Conservation (phyloP, 23 tunicate genomes). For the Halocynthia aurantium region DNA sequence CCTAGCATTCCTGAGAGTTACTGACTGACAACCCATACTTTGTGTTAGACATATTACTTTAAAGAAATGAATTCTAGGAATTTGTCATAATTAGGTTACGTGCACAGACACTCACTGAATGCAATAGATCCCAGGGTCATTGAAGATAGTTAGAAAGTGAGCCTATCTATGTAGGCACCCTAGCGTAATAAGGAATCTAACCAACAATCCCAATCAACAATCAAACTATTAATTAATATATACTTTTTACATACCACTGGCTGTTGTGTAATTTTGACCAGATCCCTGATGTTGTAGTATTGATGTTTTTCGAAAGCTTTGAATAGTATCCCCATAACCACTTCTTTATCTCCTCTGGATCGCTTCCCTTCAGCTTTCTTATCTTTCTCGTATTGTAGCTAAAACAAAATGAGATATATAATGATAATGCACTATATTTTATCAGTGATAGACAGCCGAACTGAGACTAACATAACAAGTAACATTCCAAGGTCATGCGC, state of each 20-base stretch:
- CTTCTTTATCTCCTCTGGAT: conserved; percentile 55
- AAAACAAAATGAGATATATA: background rate
- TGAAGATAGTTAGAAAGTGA: too few species aligned
- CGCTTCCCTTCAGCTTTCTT: conserved; percentile 68
- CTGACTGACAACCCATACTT: too few species aligned
- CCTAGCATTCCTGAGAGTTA: too few species aligned
- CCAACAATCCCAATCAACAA: background rate
- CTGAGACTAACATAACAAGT: too few species aligned
- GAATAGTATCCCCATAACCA: conserved; percentile 51
- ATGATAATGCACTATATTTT: too few species aligned
- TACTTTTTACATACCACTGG: conserved; percentile 2
- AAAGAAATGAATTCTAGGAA: too few species aligned
- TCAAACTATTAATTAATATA: background rate
- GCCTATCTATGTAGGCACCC: background rate
- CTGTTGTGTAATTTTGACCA: conserved; percentile 61
- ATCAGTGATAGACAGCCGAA: too few species aligned
- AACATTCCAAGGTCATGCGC: too few species aligned
- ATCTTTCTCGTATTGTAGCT: conserved; percentile 33
- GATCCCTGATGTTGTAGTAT: conserved; percentile 67
- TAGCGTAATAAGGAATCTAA: background rate
- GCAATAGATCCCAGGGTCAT: too few species aligned
- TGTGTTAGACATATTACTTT: too few species aligned
- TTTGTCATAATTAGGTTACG: too few species aligned
- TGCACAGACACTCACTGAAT: too few species aligned
- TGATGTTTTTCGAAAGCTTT: conserved; percentile 85